Percentiles rank a stretch among this genome's conserved stretches.
Conservation (phyloP, 2,797 vertebrate genomes). For the Lophius americanus region DNA sequence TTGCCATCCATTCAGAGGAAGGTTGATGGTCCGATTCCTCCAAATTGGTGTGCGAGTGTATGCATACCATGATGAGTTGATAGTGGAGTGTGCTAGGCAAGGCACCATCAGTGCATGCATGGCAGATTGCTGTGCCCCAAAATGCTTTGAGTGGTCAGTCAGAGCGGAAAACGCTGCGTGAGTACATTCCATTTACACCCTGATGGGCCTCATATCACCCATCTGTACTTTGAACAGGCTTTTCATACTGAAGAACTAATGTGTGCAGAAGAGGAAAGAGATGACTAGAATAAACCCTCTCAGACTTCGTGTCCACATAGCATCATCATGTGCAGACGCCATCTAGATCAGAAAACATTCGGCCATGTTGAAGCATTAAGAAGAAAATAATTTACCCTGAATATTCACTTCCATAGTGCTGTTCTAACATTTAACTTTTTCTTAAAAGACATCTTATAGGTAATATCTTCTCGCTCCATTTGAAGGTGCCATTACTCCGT, state of each 20-base stretch:
- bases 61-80: no score
- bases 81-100: no score
- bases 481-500: conserved; percentile 20
- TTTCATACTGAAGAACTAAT: background rate
- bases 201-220: no score
- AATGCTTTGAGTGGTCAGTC: no score
- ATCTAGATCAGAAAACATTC: background rate
- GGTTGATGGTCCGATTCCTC: no score
- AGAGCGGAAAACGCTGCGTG: no score
- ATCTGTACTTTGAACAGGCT: background rate
- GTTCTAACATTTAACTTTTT: background rate
- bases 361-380: background rate
- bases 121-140: no score
- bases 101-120: no score
- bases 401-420: background rate
- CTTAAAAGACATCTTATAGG: background rate
- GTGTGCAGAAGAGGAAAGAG: background rate
- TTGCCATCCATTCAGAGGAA: no score
- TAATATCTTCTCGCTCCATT: conserved; percentile 15
- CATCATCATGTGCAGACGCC: background rate
- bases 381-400: background rate
- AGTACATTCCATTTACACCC: no score
- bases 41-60: no score
- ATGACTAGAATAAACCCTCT: background rate
- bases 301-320: background rate